Evolutionary conservation across 2,888 invertebrate genomes (phyloP), one percentile per base, ranked within the genome.

Genomic region (Rosalia funebris): DNA sequence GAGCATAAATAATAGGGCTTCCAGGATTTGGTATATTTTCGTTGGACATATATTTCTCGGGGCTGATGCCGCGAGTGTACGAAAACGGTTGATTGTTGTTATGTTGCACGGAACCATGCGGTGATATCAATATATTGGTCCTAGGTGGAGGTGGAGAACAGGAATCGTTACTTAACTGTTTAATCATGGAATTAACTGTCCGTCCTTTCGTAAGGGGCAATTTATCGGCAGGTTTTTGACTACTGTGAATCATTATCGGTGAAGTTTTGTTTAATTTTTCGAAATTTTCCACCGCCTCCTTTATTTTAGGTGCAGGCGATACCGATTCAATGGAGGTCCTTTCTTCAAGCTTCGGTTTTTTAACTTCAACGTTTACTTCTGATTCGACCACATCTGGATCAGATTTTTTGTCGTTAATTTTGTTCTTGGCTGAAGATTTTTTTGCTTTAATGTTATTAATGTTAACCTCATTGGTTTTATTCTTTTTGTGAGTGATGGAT

Each of bases 1-100:
- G 91, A 4, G 93, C 92, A 75, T 93, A 93, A 45, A 92, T 91
- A 16, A 91, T 84, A 60, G 86, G 83, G 72, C 79, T 83, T 12
- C 84, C 78, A 58, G 84, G 67, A 57, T 50, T 71, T 52, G 74
- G 71, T 20, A 70, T 79, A 71, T 75, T 81, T 57, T 75, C 75
- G 17, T 75, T 74, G 1, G 73, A 70, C 52, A 71, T 57, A 17
- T 62, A 72, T 54, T 79, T 77, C 11, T 81, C 81, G 0, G 80
- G 81, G 77, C 86, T 87, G 25, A 82, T 60, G 1, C 84, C 83
- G 73, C 86, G 86, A 1, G 90, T 90, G 72, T 93, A 93, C 0
- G 93, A 93, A 80, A 93, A 93, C 20, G 92, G 93, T 75, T 91
- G 88, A 75, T 91, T 91, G 68, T 87, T 86, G 75, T 91, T 91